Conservation (phyloP, 2,888 invertebrate genomes). For the Ochropacha duplaris region DNA sequence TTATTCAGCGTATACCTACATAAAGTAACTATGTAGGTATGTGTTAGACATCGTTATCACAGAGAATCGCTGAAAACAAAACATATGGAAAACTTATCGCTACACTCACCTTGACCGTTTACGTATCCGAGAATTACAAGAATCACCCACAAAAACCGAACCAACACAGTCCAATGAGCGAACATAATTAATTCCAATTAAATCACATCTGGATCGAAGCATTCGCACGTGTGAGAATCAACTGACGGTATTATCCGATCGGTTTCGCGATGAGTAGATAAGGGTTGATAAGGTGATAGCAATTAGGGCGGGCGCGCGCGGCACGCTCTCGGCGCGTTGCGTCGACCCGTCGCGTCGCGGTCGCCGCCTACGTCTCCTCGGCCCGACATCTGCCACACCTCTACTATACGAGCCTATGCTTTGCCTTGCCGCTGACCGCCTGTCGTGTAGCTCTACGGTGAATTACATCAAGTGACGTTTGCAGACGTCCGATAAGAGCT, state of each 20-base stretch:
- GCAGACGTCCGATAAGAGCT: constrained; percentile 19
- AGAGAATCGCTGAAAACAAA: constrained; percentile 13
- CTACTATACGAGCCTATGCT: constrained; percentile 29
- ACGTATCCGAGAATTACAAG: constrained; percentile 50
- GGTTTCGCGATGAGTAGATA: constrained; percentile 78
- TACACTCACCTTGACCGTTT: constrained; percentile 65
- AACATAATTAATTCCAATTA: constrained; percentile 56
- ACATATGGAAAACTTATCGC: constrained; percentile 21
- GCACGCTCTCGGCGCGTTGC: constrained; percentile 31
- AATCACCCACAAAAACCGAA: constrained; percentile 54
- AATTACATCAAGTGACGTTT: constrained; percentile 20
- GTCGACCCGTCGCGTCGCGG: constrained; percentile 21
- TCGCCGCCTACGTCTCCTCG: constrained; percentile 51
- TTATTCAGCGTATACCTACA: not conserved
- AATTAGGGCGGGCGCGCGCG: constrained; percentile 59
- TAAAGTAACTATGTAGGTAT: not conserved
- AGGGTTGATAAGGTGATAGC: constrained; percentile 73
- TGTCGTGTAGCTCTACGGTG: constrained; percentile 2
- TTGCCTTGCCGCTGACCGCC: constrained; percentile 15
- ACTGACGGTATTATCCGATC: constrained; percentile 50
- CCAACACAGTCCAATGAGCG: constrained; percentile 31
- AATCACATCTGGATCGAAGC: constrained; percentile 47
- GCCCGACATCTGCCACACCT: constrained; percentile 65
- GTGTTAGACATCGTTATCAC: constrained; percentile 12
- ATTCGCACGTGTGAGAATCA: constrained; percentile 61